Percentiles rank a stretch among this genome's conserved stretches.
phyloP scores from a whole-genome alignment of 2,888 invertebrate genomes.

The Herminia tarsipennalis region DNA sequence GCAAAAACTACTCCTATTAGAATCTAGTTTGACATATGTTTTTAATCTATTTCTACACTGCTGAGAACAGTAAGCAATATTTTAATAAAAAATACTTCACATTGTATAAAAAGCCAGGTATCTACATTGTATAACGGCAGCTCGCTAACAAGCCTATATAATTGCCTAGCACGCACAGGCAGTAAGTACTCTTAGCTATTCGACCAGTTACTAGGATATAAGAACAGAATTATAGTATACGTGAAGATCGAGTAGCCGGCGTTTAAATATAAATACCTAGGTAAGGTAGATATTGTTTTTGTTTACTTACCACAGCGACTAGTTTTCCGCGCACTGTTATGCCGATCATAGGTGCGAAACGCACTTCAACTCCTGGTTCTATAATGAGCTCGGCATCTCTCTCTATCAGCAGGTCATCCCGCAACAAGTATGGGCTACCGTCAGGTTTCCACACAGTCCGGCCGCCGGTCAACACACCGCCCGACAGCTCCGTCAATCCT shows the following conservation, averaged over 20 bases:
- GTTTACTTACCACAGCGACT: constrained; percentile 92
- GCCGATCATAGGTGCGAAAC: constrained; percentile 96
- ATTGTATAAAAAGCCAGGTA: background rate
- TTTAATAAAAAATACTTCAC: constrained; percentile 12
- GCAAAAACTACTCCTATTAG: constrained; percentile 24
- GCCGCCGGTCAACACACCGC: constrained; percentile 87
- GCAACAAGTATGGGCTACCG: constrained; percentile 91
- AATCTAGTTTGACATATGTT: constrained; percentile 22
- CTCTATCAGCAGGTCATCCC: constrained; percentile 93
- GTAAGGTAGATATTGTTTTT: constrained; percentile 5
- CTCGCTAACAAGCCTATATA: constrained; percentile 15
- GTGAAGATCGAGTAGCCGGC: no score
- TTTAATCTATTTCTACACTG: background rate
- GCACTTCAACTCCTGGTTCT: constrained; percentile 95
- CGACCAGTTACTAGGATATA: no score
- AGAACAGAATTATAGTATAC: no score
- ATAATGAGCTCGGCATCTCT: constrained; percentile 92
- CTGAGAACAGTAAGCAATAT: background rate
- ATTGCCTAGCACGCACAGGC: constrained; percentile 22
- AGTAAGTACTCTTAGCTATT: no score
- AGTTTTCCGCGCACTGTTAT: constrained; percentile 96
- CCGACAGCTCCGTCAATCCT: constrained; percentile 86
- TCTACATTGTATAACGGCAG: constrained; percentile 6
- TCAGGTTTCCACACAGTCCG: constrained; percentile 82
- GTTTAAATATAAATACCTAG: no score